phyloP scores from a whole-genome alignment of 2,113 vertebrate species.

The Orientallactaga bullata region DNA sequence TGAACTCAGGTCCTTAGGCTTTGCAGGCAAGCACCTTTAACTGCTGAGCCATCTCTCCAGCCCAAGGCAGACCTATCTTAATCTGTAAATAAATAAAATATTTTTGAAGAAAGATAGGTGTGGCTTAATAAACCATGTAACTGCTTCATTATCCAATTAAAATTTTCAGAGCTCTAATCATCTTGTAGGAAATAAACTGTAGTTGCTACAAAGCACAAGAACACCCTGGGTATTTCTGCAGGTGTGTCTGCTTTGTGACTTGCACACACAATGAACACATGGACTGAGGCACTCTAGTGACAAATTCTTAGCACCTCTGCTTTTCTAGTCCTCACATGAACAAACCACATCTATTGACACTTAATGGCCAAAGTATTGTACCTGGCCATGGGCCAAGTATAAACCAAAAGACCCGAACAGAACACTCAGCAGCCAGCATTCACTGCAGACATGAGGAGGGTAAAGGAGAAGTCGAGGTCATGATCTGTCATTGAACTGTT shows the following conservation, averaged over 20 bases:
- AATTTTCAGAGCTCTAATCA: constrained; percentile 54
- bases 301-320: constrained; percentile 40
- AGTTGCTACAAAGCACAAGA: constrained; percentile 19
- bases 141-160: constrained; percentile 40
- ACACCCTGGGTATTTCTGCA: constrained; percentile 31
- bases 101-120: neutral
- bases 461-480: neutral
- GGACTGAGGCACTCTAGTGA: neutral
- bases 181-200: constrained; percentile 57
- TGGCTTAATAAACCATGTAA: constrained; percentile 18
- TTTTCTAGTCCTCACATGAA: constrained; percentile 33
- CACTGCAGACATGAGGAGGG: neutral
- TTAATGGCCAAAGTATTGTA: constrained; percentile 1
- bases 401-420: neutral
- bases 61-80: too few species aligned
- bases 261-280: constrained; percentile 14
- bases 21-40: too few species aligned
- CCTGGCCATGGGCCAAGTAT: neutral
- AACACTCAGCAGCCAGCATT: neutral
- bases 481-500: neutral
- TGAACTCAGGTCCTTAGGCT: too few species aligned
- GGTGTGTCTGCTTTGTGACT: constrained; percentile 12
- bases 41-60: too few species aligned
- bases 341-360: neutral
- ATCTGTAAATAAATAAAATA: too few species aligned